Evolutionary conservation across 2,797 vertebrate species (phyloP).

Genomic region (Nothura maculosa): DNA sequence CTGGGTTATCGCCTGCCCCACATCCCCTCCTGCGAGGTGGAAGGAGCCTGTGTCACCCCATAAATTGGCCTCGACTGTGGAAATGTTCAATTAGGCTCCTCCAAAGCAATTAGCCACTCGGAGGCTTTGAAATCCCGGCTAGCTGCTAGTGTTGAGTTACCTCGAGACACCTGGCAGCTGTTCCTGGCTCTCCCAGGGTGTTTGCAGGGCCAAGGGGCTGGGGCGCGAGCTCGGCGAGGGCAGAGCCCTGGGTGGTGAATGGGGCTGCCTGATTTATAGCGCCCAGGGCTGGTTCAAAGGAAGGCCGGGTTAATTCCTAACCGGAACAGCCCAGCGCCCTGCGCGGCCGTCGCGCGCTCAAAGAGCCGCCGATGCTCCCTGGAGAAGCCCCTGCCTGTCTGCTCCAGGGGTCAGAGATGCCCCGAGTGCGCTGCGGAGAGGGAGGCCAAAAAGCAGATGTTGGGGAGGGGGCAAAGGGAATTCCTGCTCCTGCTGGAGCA

Average conservation of each 20-base stretch:
- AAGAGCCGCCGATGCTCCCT: conserved; percentile 26
- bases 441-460: neutral
- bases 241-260: conserved; percentile 74
- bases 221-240: conserved; percentile 39
- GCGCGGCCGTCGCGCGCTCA: neutral
- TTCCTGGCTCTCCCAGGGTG: conserved; percentile 58
- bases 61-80: conserved; percentile 60
- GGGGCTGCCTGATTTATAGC: conserved; percentile 76
- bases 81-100: conserved; percentile 72
- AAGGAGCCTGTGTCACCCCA: conserved; percentile 22
- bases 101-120: conserved; percentile 45
- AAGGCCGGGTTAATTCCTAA: conserved; percentile 77
- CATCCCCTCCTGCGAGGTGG: neutral
- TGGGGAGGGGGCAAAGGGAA: neutral
- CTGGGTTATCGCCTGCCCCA: neutral
- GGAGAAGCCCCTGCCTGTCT: conserved; percentile 17
- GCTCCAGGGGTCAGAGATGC: conserved; percentile 12
- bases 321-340: conserved; percentile 60
- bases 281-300: conserved; percentile 71
- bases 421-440: neutral
- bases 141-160: conserved; percentile 64
- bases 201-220: conserved; percentile 59
- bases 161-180: conserved; percentile 76
- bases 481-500: neutral
- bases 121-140: conserved; percentile 55